Conservation (phyloP, 2,113 vertebrate species). For the Pteropus alecto region DNA sequence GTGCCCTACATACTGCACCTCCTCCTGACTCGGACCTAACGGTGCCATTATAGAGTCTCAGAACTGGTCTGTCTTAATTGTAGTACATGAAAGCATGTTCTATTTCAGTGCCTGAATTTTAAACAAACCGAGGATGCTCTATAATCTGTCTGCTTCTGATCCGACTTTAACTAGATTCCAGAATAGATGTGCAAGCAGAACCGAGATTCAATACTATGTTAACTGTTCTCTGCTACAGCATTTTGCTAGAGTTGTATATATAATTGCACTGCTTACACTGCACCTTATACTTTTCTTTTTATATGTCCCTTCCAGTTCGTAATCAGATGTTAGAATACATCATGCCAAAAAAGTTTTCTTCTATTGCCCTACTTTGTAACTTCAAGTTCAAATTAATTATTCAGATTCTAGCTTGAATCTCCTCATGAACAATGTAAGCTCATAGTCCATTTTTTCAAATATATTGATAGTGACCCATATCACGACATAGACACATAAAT, state of each 20-base stretch:
- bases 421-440: neutral
- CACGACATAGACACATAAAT: neutral
- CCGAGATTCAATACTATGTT: neutral
- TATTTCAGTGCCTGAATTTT: slow-evolving; percentile 29
- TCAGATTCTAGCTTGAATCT: neutral
- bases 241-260: neutral
- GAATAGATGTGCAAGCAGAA: slow-evolving; percentile 26
- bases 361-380: neutral
- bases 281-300: neutral
- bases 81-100: neutral
- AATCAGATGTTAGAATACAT: neutral
- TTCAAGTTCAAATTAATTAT: neutral
- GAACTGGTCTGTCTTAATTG: slow-evolving; percentile 30
- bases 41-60: neutral
- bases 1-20: no score
- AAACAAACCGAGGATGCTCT: neutral
- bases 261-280: neutral
- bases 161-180: slow-evolving; percentile 46
- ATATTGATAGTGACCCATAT: neutral
- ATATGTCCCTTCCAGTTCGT: neutral
- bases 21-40: neutral
- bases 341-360: neutral
- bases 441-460: neutral
- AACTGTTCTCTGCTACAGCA: neutral
- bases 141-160: slow-evolving; percentile 29